Evolutionary conservation across 2,797 vertebrate species (phyloP).

Genomic region (Anas flavirostris): DNA sequence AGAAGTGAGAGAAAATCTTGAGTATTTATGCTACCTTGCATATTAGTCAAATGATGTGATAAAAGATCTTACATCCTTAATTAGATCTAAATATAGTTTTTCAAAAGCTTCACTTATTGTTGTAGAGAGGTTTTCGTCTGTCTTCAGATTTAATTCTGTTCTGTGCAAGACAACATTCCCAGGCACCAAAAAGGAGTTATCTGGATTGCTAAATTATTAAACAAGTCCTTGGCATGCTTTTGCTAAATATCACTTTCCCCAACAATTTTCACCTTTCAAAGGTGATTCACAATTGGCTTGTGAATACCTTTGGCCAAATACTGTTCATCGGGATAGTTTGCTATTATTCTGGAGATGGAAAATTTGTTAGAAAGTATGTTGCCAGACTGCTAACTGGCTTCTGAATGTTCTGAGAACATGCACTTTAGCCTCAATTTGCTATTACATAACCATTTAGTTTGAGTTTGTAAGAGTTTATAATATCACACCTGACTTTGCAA

Average conservation of each 20-base stretch:
- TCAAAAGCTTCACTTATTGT: not conserved
- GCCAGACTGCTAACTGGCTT: not conserved
- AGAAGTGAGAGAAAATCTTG: not conserved
- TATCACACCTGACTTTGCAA: not conserved
- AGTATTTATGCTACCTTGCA: accelerated
- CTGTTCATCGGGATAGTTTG: not conserved
- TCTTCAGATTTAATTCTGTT: not conserved
- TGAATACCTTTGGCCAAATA: not conserved
- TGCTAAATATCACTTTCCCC: not conserved
- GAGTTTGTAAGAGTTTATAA: not conserved
- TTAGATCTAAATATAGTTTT: not conserved
- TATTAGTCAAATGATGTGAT: not conserved
- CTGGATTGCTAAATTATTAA: not conserved
- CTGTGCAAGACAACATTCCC: not conserved
- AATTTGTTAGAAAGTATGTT: not conserved
- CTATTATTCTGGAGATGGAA: not conserved
- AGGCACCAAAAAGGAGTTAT: not conserved
- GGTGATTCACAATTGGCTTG: not conserved
- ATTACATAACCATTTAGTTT: not conserved
- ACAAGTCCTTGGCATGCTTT: not conserved
- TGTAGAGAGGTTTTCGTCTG: not conserved
- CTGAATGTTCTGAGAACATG: not conserved
- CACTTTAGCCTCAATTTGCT: not conserved
- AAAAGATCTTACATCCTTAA: not conserved
- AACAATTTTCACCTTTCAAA: not conserved